Base-by-base conservation (phyloP, 2,888 invertebrate species). In the Prenolepis imparis region DNA sequence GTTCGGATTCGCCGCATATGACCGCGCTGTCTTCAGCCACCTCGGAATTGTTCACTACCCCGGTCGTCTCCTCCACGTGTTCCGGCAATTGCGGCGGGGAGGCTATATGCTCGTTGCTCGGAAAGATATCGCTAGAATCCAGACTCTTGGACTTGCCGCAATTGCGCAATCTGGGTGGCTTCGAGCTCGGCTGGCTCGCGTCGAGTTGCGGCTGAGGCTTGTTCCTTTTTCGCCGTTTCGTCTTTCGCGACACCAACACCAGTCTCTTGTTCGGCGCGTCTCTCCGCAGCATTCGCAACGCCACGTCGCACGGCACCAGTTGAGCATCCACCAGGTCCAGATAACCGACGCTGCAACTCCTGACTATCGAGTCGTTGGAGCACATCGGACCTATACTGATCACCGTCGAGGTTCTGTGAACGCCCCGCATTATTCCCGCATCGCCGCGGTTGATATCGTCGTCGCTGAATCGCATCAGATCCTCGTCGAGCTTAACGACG, bases 341-440 rank as follows among this genome's bases (percentile, higher is more conserved):
- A 93, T 98, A 98, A 0, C 98, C 98, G 2, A 98, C 98, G 94
- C 98, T 98, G 94, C 98, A 98, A 93, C 98, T 98, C 44, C 98
- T 95, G 0, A 97, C 97, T 95, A 98, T 97, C 0, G 97, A 96
- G 91, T 97, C 97, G 39, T 95, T 95, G 0, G 96, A 95, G 80
- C 94, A 95, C 0, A 95, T 94, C 0, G 97, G 97, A 57, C 97
- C 96, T 84, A 97, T 96, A 0, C 97, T 96, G 44, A 96, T 96
- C 3, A 96, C 96, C 0, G 97, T 96, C 3, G 96, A 96, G 0
- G 94, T 93, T 68, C 96, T 94, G 59, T 92, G 93, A 59, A 94
- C 94, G 11, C 89, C 86, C 0, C 90, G 89, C 32, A 87, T 83
- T 85, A 88, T 68, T 87, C 78, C 67, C 0, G 73, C 64, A 3